phyloP scores from a whole-genome alignment of 2,113 vertebrate species.

The Anas platyrhynchos region DNA sequence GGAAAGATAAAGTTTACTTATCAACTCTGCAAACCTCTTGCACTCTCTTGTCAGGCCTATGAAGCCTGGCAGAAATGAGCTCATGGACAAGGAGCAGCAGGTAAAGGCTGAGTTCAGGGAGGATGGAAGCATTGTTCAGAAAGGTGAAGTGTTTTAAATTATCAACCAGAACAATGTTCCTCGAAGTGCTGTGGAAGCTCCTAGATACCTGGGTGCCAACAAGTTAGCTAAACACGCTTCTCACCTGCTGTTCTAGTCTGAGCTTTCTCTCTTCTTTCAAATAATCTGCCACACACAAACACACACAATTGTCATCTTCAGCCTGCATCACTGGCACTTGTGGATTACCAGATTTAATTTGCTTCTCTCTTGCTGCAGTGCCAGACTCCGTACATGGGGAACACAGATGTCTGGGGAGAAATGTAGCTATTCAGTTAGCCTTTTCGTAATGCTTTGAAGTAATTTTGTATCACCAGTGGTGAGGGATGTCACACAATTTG shows the following conservation, averaged over 20 bases:
- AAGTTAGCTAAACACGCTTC: neutral
- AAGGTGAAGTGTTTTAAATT: neutral
- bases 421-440: neutral
- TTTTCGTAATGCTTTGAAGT: neutral
- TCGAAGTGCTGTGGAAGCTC: neutral
- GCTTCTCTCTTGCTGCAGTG: neutral
- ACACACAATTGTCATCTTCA: neutral
- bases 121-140: neutral
- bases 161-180: neutral
- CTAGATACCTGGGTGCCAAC: neutral
- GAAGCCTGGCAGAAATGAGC: neutral
- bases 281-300: accelerated
- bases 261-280: neutral
- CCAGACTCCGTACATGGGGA: neutral
- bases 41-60: neutral
- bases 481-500: neutral
- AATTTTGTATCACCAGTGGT: neutral
- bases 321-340: accelerated
- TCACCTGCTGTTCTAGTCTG: neutral
- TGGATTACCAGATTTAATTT: neutral
- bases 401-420: accelerated
- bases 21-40: neutral
- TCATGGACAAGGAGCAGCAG: neutral
- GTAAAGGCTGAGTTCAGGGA: neutral
- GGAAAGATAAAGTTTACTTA: neutral